A percentile compares a stretch with the other conserved stretches of the same genome.
These are phyloP conservation scores for rabbit (Oryctolagus cuniculus) DNA, from an alignment of 2,113 vertebrate genomes.

Conservation along the genomic window DNA sequence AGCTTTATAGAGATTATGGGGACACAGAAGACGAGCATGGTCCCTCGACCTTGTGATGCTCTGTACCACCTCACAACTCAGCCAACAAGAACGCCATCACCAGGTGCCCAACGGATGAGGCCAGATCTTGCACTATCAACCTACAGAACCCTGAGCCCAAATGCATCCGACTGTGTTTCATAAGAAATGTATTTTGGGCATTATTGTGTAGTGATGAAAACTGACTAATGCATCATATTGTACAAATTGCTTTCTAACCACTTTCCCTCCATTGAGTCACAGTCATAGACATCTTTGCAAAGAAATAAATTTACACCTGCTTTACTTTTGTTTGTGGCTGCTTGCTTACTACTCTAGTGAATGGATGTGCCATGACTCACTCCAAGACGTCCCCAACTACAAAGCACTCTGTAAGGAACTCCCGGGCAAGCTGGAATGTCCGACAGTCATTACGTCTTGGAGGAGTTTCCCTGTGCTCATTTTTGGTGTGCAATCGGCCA, in stretches of 20 bases:
- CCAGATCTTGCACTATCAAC: too few species aligned
- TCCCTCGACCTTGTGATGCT: too few species aligned
- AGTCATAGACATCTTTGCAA: background rate
- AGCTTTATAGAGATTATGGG: too few species aligned
- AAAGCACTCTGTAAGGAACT: background rate
- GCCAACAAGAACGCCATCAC: too few species aligned
- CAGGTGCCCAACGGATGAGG: too few species aligned
- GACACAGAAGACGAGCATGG: too few species aligned
- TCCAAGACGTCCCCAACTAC: background rate
- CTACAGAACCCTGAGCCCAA: too few species aligned
- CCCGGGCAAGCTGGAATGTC: background rate
- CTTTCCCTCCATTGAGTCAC: background rate
- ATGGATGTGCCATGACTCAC: fast-evolving
- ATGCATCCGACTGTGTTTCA: too few species aligned
- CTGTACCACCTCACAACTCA: too few species aligned
- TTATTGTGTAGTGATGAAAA: too few species aligned
- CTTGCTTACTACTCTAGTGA: background rate
- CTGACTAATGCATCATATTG: too few species aligned
- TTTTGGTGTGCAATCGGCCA: background rate
- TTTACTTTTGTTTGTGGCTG: background rate
- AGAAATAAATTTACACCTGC: background rate
- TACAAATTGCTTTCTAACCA: background rate
- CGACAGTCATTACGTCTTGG: background rate
- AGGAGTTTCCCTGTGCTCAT: background rate
- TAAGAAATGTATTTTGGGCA: too few species aligned